These are phyloP conservation scores for Drosophila orosa DNA, from an alignment of 1,140 invertebrate species.

Conservation along the genomic window DNA sequence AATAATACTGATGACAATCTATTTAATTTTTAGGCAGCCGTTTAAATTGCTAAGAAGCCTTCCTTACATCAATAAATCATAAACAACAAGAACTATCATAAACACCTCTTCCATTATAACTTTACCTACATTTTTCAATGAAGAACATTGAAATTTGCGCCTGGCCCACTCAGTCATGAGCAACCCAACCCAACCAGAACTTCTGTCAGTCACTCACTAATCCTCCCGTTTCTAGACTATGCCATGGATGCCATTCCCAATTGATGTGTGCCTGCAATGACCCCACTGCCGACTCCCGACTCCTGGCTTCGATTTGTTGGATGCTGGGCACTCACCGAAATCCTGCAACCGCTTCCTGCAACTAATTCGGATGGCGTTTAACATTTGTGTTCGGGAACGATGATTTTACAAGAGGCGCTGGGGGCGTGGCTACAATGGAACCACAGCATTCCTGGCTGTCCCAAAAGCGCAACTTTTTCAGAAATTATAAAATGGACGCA, in stretches of 20 bases:
- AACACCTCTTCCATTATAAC: too few species aligned
- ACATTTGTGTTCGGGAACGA: conserved; percentile 15
- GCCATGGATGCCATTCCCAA: conserved; percentile 4
- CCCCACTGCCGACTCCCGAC: neutral
- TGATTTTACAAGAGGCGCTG: neutral
- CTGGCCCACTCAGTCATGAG: neutral
- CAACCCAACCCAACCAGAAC: neutral
- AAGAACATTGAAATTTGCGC: too few species aligned
- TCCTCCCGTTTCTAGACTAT: neutral
- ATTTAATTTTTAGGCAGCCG: too few species aligned
- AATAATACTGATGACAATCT: too few species aligned
- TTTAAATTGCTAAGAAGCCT: too few species aligned
- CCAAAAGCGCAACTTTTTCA: conserved; percentile 38
- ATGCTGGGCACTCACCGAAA: conserved; percentile 2
- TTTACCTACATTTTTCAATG: too few species aligned
- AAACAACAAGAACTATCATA: too few species aligned
- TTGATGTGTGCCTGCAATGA: conserved; percentile 1
- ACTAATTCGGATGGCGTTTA: conserved; percentile 22
- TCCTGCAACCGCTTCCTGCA: conserved; percentile 12
- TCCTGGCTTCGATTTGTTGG: neutral
- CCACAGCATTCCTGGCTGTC: conserved; percentile 29
- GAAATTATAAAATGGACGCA: conserved; percentile 44
- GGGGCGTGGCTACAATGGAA: conserved; percentile 18
- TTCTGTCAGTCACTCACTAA: neutral
- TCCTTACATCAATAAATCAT: too few species aligned